Conservation (phyloP, 2,888 invertebrate genomes). For the Adelphocoris suturalis region DNA sequence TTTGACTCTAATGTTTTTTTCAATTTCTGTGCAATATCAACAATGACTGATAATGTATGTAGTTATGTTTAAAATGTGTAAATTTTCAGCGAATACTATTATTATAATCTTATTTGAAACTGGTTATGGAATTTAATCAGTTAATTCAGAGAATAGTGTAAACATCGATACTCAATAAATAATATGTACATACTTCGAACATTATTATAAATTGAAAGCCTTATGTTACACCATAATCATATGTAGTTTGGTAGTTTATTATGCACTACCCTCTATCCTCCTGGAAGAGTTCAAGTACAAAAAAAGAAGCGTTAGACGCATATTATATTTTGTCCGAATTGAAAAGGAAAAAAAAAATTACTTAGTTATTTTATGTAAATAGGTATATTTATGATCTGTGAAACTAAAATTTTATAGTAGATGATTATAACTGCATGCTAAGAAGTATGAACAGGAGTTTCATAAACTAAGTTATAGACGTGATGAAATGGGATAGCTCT, state of each 20-base stretch:
- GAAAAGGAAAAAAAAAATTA: background rate
- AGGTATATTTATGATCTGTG: background rate
- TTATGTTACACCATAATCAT: background rate
- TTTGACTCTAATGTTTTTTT: background rate
- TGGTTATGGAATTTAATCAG: background rate
- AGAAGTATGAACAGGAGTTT: too few relatives aligned
- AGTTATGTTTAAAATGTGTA: background rate
- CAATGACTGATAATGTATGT: background rate
- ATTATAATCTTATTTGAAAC: background rate
- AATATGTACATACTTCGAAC: background rate
- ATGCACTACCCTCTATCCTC: background rate
- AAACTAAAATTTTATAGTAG: too few relatives aligned
- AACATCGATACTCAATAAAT: background rate
- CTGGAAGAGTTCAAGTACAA: constrained; percentile 18
- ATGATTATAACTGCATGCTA: too few relatives aligned
- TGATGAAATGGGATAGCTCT: background rate
- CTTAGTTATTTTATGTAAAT: background rate
- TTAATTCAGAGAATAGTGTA: background rate
- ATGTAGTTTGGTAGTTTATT: background rate
- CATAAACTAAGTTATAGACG: background rate
- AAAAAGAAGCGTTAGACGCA: constrained; percentile 21
- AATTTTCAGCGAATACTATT: background rate
- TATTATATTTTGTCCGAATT: constrained; percentile 16
- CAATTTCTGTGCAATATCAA: constrained; percentile 28
- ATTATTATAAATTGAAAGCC: background rate